phyloP scores from a whole-genome alignment of 1,140 invertebrate genomes.

The Phenacoccus solenopsis region DNA sequence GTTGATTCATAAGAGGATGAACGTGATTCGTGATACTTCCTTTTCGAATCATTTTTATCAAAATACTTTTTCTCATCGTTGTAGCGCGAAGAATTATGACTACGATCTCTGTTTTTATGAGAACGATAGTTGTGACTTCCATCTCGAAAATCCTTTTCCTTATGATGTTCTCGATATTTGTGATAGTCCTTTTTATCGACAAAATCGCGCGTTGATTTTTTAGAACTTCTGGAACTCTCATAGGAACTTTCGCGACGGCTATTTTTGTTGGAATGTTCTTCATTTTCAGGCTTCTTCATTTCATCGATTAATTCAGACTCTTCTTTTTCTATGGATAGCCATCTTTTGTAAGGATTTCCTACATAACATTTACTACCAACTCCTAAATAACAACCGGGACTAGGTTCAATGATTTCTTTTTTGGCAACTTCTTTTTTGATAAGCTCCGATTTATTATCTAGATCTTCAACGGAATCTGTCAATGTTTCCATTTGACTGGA shows the following conservation, averaged over 20 bases:
- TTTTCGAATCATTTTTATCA: neutral
- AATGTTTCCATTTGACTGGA: constrained; percentile 18
- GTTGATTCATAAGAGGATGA: too few relatives aligned
- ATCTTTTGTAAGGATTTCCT: constrained; percentile 20
- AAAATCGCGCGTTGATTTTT: neutral
- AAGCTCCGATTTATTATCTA: neutral
- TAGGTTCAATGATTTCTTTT: neutral
- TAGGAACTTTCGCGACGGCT: neutral
- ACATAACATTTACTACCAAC: neutral
- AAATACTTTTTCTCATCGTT: neutral
- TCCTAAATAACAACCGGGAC: neutral
- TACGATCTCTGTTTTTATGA: too few relatives aligned
- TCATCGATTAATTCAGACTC: constrained; percentile 12
- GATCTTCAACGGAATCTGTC: neutral
- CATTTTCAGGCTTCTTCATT: neutral
- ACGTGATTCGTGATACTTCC: neutral
- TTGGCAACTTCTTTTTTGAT: neutral
- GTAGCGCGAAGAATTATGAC: too few relatives aligned
- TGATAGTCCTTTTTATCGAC: neutral
- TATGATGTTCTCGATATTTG: neutral
- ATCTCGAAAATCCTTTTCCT: too few relatives aligned
- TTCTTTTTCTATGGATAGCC: constrained; percentile 17
- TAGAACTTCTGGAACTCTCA: neutral
- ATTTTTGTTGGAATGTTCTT: neutral
- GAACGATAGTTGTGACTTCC: too few relatives aligned